These are phyloP conservation scores for Eristalis intricaria DNA, from an alignment of 2,888 invertebrate species.

Conservation along the genomic window DNA sequence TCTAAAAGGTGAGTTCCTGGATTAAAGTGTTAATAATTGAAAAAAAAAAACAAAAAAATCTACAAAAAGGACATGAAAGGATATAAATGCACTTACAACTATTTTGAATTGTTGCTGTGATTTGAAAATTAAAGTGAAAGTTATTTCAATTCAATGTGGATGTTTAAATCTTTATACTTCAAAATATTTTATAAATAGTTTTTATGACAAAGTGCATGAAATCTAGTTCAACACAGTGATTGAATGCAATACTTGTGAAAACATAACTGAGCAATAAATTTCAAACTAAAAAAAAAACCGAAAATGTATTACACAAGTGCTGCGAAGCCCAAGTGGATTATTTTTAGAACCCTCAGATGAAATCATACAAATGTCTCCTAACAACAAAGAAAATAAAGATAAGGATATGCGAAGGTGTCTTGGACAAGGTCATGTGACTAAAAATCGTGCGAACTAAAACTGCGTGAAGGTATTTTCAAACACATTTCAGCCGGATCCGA, in stretches of 20 bases:
- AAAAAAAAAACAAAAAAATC: background rate
- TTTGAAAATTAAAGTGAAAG: constrained; percentile 5
- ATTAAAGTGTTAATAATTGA: constrained; percentile 16
- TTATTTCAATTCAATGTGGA: background rate
- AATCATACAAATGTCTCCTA: constrained; percentile 10
- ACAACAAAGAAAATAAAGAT: background rate
- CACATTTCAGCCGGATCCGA: constrained; percentile 3
- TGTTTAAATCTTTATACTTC: background rate
- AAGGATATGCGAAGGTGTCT: constrained; percentile 15
- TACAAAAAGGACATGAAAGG: constrained; percentile 22
- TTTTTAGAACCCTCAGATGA: constrained; percentile 24
- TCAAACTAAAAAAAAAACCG: background rate
- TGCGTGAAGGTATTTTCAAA: background rate
- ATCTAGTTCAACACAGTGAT: constrained; percentile 31
- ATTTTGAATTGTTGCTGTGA: background rate
- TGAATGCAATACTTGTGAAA: constrained; percentile 1
- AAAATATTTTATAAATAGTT: background rate
- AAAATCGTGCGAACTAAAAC: background rate
- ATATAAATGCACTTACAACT: constrained; percentile 7
- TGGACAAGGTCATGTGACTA: constrained; percentile 57
- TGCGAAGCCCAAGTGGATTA: constrained; percentile 21
- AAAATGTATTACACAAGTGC: background rate
- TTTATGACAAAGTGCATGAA: constrained; percentile 29
- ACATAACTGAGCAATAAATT: background rate
- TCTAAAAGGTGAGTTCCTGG: constrained; percentile 81